phyloP scores from a whole-genome alignment of 2,113 vertebrate genomes.

The Hirundichthys speculiger region DNA sequence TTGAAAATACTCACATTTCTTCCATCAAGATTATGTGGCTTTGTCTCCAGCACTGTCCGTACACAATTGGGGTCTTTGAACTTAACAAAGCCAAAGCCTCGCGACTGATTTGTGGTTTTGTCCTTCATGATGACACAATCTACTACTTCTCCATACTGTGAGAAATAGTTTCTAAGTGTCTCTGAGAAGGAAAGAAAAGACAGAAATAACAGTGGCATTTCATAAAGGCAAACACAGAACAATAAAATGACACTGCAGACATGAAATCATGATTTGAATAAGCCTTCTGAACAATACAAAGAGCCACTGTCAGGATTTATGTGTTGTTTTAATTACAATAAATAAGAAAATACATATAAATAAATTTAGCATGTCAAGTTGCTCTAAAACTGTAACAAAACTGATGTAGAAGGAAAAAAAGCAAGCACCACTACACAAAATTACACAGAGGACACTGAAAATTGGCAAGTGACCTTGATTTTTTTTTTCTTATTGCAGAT shows the following conservation, averaged over 20 bases:
- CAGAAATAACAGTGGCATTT: constrained; percentile 6
- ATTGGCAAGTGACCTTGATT: too few relatives aligned
- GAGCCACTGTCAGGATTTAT: constrained; percentile 11
- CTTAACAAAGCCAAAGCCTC: constrained; percentile 99
- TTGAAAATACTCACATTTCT: constrained; percentile 91
- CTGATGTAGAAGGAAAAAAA: neutral
- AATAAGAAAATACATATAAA: constrained; percentile 33
- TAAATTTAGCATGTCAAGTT: constrained; percentile 23
- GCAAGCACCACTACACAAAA: constrained; percentile 7
- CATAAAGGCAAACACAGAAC: constrained; percentile 5
- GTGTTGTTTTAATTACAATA: constrained; percentile 23
- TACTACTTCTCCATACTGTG: constrained; percentile 98
- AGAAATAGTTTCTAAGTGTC: constrained; percentile 97
- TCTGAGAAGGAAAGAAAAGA: constrained; percentile 82
- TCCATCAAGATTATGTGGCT: constrained; percentile 96
- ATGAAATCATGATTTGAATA: constrained; percentile 7
- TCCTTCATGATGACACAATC: constrained; percentile 99
- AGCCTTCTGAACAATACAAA: constrained; percentile 24
- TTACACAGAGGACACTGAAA: neutral
- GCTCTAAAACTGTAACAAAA: constrained; percentile 9
- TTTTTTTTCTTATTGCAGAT: neutral
- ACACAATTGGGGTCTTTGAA: constrained; percentile 99
- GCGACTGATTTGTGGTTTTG: constrained; percentile 99
- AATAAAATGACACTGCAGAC: neutral
- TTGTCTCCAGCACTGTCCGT: constrained; percentile 96